Evolutionary conservation across 2,888 invertebrate genomes (phyloP), one percentile per base, ranked within the genome.

Genomic region (Ophioninae sp.): DNA sequence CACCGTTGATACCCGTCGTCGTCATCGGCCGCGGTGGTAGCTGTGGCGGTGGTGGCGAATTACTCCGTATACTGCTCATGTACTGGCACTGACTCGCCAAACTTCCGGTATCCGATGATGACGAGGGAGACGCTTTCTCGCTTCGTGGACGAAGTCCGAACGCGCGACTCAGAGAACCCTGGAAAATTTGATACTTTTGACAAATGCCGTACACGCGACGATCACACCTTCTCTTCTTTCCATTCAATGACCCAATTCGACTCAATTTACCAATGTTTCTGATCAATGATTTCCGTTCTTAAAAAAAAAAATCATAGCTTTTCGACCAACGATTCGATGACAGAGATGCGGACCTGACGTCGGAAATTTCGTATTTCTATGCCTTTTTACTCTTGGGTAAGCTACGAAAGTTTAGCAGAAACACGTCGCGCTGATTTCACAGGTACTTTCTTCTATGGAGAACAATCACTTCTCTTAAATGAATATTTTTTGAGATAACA

Each of bases 151-250:
- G 94, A 50, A 95, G 91, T 67, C 96, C 96, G 59, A 96, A 93
- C 5, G 96, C 96, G 83, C 96, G 94, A 82, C 95, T 96, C 92
- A 96, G 94, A 69, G 96, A 96, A 84, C 96, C 96, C 96, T 96
- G 93, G n/a, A 92, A 89, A 76, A 69, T 39, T 37, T 79, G 50
- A 62, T 20, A n/a, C 13, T 78, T 81, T 23, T 68, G 61, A 64
- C 10, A 6, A 17, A 50, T 10, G 50, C 17, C 17, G 17, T 17
- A 50, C 17, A 50, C 50, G 50, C 17, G 50, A 17, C 50, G 17
- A 39, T 57, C 7, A 39, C 61, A 20, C 59, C 68, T 37, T 3
- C 7, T 0, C 20, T 70, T n/a, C 50, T 73, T 30, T 17, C 17
- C 44, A 74, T 50, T 20, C 6, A 37, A 44, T 7, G 30, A 10